Evolutionary conservation across 2,113 vertebrate species (phyloP).

Genomic region (Lophochroa leadbeateri): DNA sequence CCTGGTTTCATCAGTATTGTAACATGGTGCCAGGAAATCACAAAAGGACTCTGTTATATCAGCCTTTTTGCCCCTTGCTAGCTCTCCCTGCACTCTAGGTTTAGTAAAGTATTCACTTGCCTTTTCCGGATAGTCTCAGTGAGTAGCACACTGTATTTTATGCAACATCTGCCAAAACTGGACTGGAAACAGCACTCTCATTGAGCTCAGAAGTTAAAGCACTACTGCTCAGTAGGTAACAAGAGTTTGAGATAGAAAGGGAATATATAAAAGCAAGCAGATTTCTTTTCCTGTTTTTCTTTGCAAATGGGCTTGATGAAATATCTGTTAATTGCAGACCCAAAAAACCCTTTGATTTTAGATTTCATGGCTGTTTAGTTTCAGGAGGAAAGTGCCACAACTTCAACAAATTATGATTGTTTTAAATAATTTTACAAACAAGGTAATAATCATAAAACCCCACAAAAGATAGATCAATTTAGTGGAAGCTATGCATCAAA

Average conservation of each 20-base stretch:
- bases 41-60: not conserved
- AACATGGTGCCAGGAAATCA: not conserved
- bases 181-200: not conserved
- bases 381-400: not conserved
- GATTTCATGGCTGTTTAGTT: not conserved
- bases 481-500: not conserved
- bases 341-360: not conserved
- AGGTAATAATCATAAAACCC: not conserved
- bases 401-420: not conserved
- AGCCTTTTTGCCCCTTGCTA: not conserved
- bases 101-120: not conserved
- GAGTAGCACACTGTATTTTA: not conserved
- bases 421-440: not conserved
- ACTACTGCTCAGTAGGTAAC: not conserved
- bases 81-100: not conserved
- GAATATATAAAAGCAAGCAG: not conserved
- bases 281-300: not conserved
- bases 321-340: not conserved
- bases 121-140: not conserved
- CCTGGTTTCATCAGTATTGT: not conserved
- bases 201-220: not conserved
- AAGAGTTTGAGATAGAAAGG: not conserved
- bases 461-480: not conserved
- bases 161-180: fast-evolving
- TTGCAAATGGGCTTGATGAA: not conserved